These are phyloP conservation scores for Aselliscus stoliczkanus DNA, from an alignment of 2,797 vertebrate species.

Conservation along the genomic window DNA sequence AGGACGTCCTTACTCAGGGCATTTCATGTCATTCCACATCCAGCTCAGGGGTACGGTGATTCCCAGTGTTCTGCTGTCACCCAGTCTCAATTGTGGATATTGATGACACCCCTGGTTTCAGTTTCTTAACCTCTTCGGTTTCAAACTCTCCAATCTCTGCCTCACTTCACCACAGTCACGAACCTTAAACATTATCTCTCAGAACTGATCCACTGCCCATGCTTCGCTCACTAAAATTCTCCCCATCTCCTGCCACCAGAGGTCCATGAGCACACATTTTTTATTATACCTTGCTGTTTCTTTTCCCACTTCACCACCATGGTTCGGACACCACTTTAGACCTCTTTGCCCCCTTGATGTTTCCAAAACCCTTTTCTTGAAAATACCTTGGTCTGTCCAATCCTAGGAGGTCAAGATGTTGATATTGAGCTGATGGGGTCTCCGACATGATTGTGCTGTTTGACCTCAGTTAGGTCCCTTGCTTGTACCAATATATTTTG, in stretches of 20 bases:
- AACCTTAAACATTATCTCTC: neutral
- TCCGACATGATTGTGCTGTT: fast-evolving
- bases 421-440: neutral
- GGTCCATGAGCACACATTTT: neutral
- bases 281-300: neutral
- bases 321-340: neutral
- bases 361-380: neutral
- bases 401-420: neutral
- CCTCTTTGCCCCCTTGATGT: neutral
- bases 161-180: neutral
- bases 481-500: neutral
- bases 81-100: fast-evolving
- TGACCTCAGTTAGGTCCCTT: neutral
- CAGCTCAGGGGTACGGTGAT: neutral
- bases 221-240: neutral
- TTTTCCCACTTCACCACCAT: neutral
- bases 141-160: neutral
- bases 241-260: neutral
- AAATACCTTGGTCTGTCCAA: neutral
- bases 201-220: neutral
- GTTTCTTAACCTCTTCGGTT: neutral
- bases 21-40: fast-evolving
- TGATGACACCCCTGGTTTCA: neutral
- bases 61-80: neutral
- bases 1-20: too few species aligned